phyloP scores from a whole-genome alignment of 2,113 vertebrate genomes.

The Himantopus leucocephalus region DNA sequence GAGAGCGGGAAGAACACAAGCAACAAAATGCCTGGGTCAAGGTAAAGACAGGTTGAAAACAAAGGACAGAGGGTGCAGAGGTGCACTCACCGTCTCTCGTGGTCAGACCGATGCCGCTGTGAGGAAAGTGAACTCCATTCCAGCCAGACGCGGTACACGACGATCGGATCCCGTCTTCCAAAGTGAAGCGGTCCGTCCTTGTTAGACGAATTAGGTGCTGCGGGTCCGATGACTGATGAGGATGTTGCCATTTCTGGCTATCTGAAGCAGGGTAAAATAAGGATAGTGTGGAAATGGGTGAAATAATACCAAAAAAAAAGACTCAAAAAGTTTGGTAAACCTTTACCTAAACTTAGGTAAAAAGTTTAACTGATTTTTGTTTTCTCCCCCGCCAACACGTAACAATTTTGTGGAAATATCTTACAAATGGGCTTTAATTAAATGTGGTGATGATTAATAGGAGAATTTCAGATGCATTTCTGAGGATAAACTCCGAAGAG shows the following conservation, averaged over 20 bases:
- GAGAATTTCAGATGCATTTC: not conserved
- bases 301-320: not conserved
- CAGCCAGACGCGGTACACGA: not conserved
- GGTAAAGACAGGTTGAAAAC: not conserved
- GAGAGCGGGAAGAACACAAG: not conserved
- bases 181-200: not conserved
- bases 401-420: not conserved
- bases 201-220: not conserved
- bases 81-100: rapidly evolving
- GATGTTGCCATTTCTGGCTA: not conserved
- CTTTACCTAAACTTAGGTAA: not conserved
- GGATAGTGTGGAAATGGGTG: not conserved
- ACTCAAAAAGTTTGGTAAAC: not conserved
- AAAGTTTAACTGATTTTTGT: not conserved
- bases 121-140: not conserved
- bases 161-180: not conserved
- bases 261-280: not conserved
- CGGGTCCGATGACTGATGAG: not conserved
- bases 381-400: not conserved
- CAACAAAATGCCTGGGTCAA: not conserved
- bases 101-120: rapidly evolving
- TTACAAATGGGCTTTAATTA: not conserved
- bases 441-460: not conserved
- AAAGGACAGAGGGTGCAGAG: not conserved
- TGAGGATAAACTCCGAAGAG: not conserved